These are phyloP conservation scores for Notothenia coriiceps DNA, from an alignment of 2,113 vertebrate species.

Conservation along the genomic window DNA sequence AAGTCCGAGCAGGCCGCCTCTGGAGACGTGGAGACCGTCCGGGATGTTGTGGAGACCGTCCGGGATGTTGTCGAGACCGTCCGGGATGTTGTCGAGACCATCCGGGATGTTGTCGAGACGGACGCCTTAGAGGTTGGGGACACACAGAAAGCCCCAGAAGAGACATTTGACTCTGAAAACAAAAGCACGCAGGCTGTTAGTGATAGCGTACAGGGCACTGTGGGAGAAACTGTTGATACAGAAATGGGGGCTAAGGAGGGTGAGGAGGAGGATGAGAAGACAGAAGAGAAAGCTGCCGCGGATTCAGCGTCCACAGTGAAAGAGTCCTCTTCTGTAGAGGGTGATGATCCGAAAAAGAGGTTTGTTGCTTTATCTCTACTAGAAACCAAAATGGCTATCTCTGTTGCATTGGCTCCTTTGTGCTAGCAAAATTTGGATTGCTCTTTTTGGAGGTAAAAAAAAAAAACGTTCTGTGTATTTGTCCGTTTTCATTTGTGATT, in stretches of 20 bases:
- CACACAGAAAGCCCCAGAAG: conserved; percentile 85
- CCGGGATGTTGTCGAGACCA: conserved; percentile 80
- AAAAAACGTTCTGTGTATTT: conserved; percentile 79
- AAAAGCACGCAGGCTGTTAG: conserved; percentile 90
- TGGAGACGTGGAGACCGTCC: conserved; percentile 87
- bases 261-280: conserved; percentile 92
- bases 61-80: conserved; percentile 83
- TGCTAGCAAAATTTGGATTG: conserved; percentile 84
- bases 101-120: conserved; percentile 75
- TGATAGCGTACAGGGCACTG: conserved; percentile 83
- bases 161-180: conserved; percentile 87
- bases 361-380: conserved; percentile 99
- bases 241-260: conserved; percentile 89
- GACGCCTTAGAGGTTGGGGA: conserved; percentile 85
- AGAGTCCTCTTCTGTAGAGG: conserved; percentile 98
- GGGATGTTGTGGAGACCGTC: too few relatives aligned
- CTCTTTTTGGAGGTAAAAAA: conserved; percentile 77
- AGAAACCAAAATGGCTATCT: conserved; percentile 95
- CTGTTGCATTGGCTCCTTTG: conserved; percentile 92
- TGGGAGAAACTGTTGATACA: conserved; percentile 86
- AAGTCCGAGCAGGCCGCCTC: conserved; percentile 85
- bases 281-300: conserved; percentile 88
- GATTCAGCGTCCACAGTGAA: conserved; percentile 91
- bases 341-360: conserved; percentile 99
- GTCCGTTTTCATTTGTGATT: conserved; percentile 70